phyloP scores from a whole-genome alignment of 2,113 vertebrate species.

The Hippocampus barbouri region DNA sequence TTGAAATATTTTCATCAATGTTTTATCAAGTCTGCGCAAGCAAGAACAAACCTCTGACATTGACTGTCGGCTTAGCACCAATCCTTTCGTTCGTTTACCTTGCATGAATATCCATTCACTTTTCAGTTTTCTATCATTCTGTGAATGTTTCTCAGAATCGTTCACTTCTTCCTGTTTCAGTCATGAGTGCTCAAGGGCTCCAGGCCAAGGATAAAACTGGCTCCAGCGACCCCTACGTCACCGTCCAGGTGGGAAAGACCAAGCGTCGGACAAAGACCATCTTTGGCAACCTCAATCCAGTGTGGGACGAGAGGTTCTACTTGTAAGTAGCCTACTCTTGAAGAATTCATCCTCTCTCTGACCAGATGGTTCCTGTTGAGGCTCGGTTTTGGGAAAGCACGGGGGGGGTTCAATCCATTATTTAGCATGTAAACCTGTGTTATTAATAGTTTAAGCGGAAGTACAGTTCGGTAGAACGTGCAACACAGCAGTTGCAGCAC shows the following conservation, averaged over 20 bases:
- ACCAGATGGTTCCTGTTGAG: slow-evolving; percentile 9
- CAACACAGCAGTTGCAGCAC: slow-evolving; percentile 5
- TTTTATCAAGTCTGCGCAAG: neutral
- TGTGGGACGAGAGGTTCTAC: slow-evolving; percentile 96
- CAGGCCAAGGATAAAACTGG: slow-evolving; percentile 99
- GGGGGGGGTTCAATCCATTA: slow-evolving; percentile 2
- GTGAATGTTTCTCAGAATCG: neutral
- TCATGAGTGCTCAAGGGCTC: slow-evolving; percentile 93
- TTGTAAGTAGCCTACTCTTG: slow-evolving; percentile 78
- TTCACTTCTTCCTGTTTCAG: slow-evolving; percentile 61
- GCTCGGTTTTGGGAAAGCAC: neutral
- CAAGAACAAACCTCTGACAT: neutral
- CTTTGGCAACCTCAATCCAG: slow-evolving; percentile 95
- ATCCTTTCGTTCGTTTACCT: neutral
- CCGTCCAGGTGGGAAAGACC: slow-evolving; percentile 96
- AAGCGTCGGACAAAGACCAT: slow-evolving; percentile 96
- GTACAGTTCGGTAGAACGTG: slow-evolving; percentile 3
- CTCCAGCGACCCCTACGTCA: slow-evolving; percentile 96
- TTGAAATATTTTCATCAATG: neutral
- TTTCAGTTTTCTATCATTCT: neutral
- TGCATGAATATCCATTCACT: no score
- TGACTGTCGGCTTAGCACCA: neutral
- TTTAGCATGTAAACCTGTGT: slow-evolving; percentile 12
- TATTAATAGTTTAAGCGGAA: neutral
- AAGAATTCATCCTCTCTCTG: slow-evolving; percentile 10